Percentiles rank a stretch among this genome's conserved stretches.
phyloP scores from a whole-genome alignment of 2,888 invertebrate species.

The Agelastica alni region DNA sequence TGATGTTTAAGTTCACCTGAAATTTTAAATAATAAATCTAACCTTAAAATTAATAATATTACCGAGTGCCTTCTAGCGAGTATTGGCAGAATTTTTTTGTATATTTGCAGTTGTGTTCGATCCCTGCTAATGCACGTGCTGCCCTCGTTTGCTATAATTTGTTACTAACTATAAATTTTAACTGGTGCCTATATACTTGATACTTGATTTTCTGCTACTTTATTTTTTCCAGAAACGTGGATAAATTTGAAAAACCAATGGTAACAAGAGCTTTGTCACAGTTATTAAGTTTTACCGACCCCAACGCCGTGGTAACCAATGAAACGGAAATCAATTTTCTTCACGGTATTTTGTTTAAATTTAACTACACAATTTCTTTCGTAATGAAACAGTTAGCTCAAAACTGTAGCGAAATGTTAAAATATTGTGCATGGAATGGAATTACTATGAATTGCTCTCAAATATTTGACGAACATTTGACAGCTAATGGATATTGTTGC shows the following conservation, averaged over 20 bases:
- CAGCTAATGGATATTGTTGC: constrained; percentile 51
- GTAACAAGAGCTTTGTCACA: constrained; percentile 41
- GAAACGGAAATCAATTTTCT: constrained; percentile 38
- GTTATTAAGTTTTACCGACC: constrained; percentile 41
- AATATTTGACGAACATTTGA: constrained; percentile 45
- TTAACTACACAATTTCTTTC: constrained; percentile 36
- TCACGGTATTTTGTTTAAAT: constrained; percentile 42
- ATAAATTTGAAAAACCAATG: constrained; percentile 32
- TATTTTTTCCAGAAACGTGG: constrained; percentile 40
- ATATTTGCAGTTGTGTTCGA: too few species aligned
- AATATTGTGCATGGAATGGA: constrained; percentile 50
- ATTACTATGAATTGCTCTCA: constrained; percentile 41
- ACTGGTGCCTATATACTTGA: too few species aligned
- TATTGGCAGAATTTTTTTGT: too few species aligned
- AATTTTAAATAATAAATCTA: too few species aligned
- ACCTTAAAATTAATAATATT: too few species aligned
- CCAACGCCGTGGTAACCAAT: constrained; percentile 33
- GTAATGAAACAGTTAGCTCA: constrained; percentile 42
- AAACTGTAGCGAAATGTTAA: constrained; percentile 49
- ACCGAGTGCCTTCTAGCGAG: too few species aligned
- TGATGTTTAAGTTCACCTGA: too few species aligned
- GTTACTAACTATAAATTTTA: too few species aligned
- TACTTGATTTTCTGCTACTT: too few species aligned
- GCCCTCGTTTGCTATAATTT: too few species aligned
- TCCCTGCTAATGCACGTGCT: too few species aligned